Percentiles rank a stretch among this genome's conserved stretches.
These are phyloP conservation scores for Iguana delicatissima DNA, from an alignment of 2,797 vertebrate genomes.

Conservation along the genomic window DNA sequence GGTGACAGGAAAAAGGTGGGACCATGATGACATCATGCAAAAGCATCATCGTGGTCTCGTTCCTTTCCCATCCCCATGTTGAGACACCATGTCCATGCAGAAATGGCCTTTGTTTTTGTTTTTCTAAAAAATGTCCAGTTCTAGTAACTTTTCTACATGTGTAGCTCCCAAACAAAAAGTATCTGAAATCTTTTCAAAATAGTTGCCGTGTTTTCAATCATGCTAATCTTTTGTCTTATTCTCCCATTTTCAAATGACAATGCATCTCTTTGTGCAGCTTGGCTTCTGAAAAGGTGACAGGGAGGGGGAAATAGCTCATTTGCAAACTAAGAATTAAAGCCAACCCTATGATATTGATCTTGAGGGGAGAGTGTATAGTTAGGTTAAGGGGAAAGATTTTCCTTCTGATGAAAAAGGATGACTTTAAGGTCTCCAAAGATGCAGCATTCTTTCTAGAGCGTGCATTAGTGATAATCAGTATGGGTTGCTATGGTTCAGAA, in stretches of 20 bases:
- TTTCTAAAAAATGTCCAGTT: neutral
- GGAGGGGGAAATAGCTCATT: constrained; percentile 21
- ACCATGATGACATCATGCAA: no score
- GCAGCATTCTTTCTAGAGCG: constrained; percentile 65
- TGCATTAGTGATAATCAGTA: constrained; percentile 72
- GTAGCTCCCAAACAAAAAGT: neutral
- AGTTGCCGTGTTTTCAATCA: constrained; percentile 57
- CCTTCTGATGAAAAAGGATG: constrained; percentile 55
- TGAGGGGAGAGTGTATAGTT: constrained; percentile 30
- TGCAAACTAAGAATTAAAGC: constrained; percentile 47
- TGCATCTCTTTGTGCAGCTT: constrained; percentile 40
- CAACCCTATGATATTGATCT: constrained; percentile 56
- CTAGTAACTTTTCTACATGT: neutral
- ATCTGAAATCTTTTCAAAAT: constrained; percentile 1
- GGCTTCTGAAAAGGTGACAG: neutral
- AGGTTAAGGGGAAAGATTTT: constrained; percentile 37
- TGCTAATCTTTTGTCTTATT: constrained; percentile 50
- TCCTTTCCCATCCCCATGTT: no score
- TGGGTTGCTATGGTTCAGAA: constrained; percentile 67
- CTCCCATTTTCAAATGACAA: constrained; percentile 41
- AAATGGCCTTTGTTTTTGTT: neutral
- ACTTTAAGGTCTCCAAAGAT: constrained; percentile 59
- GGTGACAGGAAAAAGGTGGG: no score
- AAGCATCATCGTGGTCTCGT: no score
- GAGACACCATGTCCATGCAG: no score